phyloP scores from a whole-genome alignment of 1,140 invertebrate genomes.

The Drosophila tristis region DNA sequence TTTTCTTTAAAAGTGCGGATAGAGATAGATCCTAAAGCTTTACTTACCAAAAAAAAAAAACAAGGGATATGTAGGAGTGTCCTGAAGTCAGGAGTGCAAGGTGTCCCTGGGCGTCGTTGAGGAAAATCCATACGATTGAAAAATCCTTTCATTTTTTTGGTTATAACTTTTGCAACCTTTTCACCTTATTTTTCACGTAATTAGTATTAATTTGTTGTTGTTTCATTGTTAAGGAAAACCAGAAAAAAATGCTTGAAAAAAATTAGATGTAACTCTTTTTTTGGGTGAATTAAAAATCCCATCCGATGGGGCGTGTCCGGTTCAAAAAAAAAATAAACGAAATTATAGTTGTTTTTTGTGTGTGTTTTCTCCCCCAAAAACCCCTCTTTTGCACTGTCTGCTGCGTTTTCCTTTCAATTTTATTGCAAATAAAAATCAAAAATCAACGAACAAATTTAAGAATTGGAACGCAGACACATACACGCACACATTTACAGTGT shows the following conservation, averaged over 20 bases:
- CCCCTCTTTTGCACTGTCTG: neutral
- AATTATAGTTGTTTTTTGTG: constrained; percentile 4
- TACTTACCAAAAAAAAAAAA: too few species aligned
- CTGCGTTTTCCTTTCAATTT: constrained; percentile 2
- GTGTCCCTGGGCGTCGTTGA: too few species aligned
- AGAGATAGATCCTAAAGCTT: too few species aligned
- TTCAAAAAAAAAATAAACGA: constrained; percentile 12
- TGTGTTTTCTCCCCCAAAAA: constrained; percentile 1
- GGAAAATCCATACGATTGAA: too few species aligned
- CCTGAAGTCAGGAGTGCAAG: too few species aligned
- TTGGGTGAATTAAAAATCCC: constrained; percentile 5
- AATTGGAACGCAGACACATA: constrained; percentile 22
- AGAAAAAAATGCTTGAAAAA: constrained; percentile 9
- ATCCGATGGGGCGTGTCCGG: constrained; percentile 28
- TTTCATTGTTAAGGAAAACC: neutral
- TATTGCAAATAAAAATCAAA: neutral
- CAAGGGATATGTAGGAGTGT: too few species aligned
- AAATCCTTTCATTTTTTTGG: too few species aligned
- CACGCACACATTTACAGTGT: constrained; percentile 21
- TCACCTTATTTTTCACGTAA: too few species aligned
- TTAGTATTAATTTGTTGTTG: too few species aligned
- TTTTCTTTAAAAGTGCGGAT: too few species aligned
- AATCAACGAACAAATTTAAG: neutral
- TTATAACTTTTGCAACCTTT: too few species aligned
- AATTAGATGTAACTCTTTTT: neutral